Base-by-base conservation (phyloP, 2,113 vertebrate species). In the Trogon surrucura region DNA sequence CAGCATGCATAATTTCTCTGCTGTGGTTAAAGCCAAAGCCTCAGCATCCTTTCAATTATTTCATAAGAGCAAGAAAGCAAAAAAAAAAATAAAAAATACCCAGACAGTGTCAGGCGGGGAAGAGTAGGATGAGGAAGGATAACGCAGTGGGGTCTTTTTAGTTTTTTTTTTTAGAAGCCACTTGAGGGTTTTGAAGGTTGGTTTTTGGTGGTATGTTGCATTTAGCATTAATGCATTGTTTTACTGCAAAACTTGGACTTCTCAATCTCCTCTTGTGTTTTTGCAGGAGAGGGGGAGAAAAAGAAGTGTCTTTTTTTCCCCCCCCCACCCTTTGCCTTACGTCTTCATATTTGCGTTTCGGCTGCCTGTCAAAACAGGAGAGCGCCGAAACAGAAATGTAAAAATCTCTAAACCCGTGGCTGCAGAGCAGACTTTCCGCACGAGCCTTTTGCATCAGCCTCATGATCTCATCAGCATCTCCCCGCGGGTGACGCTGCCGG, bases 11-110 rank as follows among this genome's bases (percentile, higher is more conserved):
- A 30, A 36, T 94, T 83, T 89, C 78, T 89, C 30, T 11, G 50
- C 67, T 87, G 20, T 54, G 74, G 45, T 89, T 67, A 17, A n/a
- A 93, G 75, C 70, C 74, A 73, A 78, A 92, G 87, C 80, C 83
- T 70, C 88, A 60, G 60, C 85, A 72, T 70, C 81, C 56, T 94
- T 90, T 73, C 86, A 16, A 3, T 64, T 66, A 17, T 8, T 36
- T 85, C 29, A 16, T 14, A 41, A 62, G 81, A 89, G 74, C 34
- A 15, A 72, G 57, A 29, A 48, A 41, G 41, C 41, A 41, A 74
- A 62, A 50, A 66, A 48, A 16, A 13, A 2, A 38, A 34, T 22
- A 4, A 38, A 54, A 25, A 45, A 57, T 41, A 41, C 13, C 11
- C 41, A 41, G 41, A 13, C 11, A 41, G 26, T 18, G 25, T 17